Conservation (phyloP, 1,140 invertebrate species). For the Aphis craccivora region DNA sequence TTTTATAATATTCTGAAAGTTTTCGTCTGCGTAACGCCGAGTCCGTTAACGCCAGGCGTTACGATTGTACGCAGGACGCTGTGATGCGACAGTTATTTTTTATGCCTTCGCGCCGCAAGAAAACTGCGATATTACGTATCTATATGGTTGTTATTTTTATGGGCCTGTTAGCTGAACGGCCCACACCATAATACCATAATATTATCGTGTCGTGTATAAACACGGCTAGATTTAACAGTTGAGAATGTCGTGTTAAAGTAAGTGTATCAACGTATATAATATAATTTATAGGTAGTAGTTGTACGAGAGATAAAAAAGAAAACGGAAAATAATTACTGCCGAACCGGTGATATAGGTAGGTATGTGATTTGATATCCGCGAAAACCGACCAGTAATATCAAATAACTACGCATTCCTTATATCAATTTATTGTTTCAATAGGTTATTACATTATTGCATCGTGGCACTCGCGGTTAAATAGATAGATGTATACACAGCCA, state of each 20-base stretch:
- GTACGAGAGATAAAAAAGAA: neutral
- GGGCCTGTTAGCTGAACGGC: neutral
- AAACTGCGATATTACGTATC: neutral
- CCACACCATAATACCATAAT: neutral
- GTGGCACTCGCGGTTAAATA: neutral
- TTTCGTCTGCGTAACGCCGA: neutral
- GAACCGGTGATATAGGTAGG: no score
- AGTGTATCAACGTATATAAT: no score
- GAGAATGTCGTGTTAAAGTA: neutral
- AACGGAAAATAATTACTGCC: neutral
- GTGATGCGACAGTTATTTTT: neutral
- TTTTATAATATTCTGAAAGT: conserved; percentile 4
- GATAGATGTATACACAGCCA: no score
- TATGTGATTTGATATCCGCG: neutral
- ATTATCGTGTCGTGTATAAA: neutral
- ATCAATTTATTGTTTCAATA: neutral
- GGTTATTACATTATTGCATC: neutral
- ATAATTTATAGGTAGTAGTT: no score
- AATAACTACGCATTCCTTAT: neutral
- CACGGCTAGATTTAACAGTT: neutral
- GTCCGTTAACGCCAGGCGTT: neutral
- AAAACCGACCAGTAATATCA: neutral
- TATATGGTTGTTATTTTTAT: neutral
- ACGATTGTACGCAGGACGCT: neutral
- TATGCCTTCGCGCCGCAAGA: neutral